Evolutionary conservation across 2,113 vertebrate species (phyloP).

Genomic region (Empidonax traillii): DNA sequence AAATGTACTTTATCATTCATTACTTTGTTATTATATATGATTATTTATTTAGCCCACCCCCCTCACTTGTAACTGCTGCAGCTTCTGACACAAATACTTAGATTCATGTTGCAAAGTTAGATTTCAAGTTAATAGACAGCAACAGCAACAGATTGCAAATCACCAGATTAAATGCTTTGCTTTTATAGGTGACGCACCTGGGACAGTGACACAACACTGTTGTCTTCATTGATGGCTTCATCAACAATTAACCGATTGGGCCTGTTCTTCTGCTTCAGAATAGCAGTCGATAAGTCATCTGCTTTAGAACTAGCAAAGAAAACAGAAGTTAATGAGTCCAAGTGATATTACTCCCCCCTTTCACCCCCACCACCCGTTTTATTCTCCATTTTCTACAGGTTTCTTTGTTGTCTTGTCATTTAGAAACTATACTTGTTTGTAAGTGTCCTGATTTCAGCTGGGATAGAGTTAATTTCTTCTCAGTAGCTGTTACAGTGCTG

Average conservation of each 20-base stretch:
- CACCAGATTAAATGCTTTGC: not conserved
- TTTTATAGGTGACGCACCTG: slow-evolving; percentile 78
- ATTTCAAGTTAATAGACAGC: not conserved
- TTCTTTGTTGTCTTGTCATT: not conserved
- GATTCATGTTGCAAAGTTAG: not conserved
- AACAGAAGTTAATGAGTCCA: not conserved
- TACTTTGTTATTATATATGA: not conserved
- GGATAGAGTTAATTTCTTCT: not conserved
- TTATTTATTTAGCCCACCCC: not conserved
- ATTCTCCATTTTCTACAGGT: not conserved
- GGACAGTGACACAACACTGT: slow-evolving; percentile 96
- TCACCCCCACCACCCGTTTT: not conserved
- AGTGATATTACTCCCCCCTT: not conserved
- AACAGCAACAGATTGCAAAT: not conserved
- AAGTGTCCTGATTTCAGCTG: not conserved
- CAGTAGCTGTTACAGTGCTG: not conserved
- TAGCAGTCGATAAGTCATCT: slow-evolving; percentile 96
- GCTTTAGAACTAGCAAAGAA: slow-evolving; percentile 84
- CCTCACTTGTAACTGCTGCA: not conserved
- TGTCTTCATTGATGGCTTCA: slow-evolving; percentile 99
- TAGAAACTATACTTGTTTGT: not conserved
- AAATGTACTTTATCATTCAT: not conserved
- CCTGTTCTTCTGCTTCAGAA: slow-evolving; percentile 97
- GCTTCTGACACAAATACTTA: not conserved
- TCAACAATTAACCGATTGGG: slow-evolving; percentile 97